Evolutionary conservation across 1,140 invertebrate genomes (phyloP), one percentile per base, ranked within the genome.

Genomic region (Drosophila ironensis): DNA sequence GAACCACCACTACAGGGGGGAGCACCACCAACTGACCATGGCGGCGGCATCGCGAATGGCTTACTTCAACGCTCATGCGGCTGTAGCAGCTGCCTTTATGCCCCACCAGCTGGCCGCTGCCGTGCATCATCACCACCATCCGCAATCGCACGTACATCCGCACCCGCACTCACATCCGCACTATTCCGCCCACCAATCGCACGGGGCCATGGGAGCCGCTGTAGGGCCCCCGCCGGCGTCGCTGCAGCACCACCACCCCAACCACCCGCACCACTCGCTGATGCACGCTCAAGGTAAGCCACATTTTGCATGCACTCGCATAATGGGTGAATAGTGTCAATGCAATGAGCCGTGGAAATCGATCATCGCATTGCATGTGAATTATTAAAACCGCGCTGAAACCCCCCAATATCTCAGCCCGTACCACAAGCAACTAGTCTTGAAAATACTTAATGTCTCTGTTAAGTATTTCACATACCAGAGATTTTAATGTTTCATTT

Each of bases 31-130:
- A 60, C 92, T 93, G 88, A 93, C 93, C 22, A 90, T 93, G 90
- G 93, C 93, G 70, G 94, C 94, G 64, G 94, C 95, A 33, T 94
- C 93, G 56, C 91, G 95, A 61, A 95, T 96, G 92, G 95, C 95
- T n/a, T 96, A 96, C 75, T 94, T 96, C 84, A 96, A 96, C 90
- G 95, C 95, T 22, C 95, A 96, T 88, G 95, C 95, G 14, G 95
- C 95, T 6, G 95, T 96, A n/a, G 95, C 95, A 1, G 95, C 95
- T 4, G 95, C 95, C 38, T 97, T 97, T 91, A 91, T 96, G 61
- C 95, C 94, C 12, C 80, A 86, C 61, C 80, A 86, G 37, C 51
- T 86, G 70, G 80, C 82, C 22, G 61, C 87, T 28, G 64, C 78
- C 27, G 71, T 87, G 22, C 60, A 76, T 16, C 67, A 30, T 12